Percentiles rank a stretch among this genome's conserved stretches.
Evolutionary conservation across 2,113 vertebrate genomes (phyloP).

Genomic region (Sus scrofa): DNA sequence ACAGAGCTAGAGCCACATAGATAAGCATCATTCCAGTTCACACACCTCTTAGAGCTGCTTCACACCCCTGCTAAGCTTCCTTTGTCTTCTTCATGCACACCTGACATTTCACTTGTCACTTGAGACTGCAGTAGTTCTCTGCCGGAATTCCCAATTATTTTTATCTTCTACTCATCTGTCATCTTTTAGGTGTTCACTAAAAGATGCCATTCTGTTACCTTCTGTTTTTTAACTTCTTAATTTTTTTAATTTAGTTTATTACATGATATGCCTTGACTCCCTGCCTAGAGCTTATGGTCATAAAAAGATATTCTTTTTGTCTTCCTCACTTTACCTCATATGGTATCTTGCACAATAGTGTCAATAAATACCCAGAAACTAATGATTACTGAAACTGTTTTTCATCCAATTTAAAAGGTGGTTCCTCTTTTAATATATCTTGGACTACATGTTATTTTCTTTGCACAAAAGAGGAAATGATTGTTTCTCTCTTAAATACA

Average conservation of each 20-base stretch:
- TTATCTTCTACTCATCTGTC: neutral
- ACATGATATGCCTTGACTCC: neutral
- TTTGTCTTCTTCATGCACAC: neutral
- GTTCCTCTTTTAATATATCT: neutral
- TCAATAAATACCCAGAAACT: neutral
- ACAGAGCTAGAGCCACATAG: neutral
- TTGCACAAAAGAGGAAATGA: neutral
- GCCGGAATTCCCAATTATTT: neutral
- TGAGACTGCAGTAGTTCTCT: neutral
- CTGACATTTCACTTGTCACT: fast-evolving
- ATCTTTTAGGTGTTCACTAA: neutral
- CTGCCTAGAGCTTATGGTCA: neutral
- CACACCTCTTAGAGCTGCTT: fast-evolving
- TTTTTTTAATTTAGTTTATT: neutral
- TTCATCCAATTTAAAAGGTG: neutral
- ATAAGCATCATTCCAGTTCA: neutral
- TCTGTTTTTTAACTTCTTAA: neutral
- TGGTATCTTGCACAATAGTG: neutral
- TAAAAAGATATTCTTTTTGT: neutral
- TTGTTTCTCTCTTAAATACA: slow-evolving; percentile 57
- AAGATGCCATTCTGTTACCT: neutral
- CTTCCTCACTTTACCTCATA: neutral
- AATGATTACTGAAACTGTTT: slow-evolving; percentile 3
- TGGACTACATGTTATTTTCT: neutral
- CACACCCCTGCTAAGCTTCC: neutral